These are phyloP conservation scores for Sesamia inferens DNA, from an alignment of 2,888 invertebrate species.

Conservation along the genomic window DNA sequence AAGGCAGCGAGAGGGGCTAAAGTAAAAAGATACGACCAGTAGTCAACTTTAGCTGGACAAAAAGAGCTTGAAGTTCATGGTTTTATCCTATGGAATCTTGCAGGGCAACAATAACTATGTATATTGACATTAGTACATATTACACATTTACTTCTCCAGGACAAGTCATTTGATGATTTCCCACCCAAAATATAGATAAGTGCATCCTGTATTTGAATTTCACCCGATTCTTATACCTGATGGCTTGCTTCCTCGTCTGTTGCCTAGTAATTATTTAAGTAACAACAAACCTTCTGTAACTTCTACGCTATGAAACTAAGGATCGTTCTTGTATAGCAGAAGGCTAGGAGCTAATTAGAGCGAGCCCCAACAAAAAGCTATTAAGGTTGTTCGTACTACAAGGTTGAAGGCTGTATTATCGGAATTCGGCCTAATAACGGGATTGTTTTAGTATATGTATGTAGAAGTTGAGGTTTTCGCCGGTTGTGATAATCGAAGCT, in stretches of 20 bases:
- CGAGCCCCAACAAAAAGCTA: constrained; percentile 62
- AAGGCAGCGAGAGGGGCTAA: too few species aligned
- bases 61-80: too few species aligned
- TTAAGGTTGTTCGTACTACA: constrained; percentile 55
- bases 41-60: too few species aligned
- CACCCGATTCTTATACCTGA: too few species aligned
- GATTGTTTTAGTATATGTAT: constrained; percentile 28
- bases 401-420: constrained; percentile 49
- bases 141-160: too few species aligned
- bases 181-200: background rate
- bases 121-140: too few species aligned
- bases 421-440: constrained; percentile 49
- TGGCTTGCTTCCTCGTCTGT: background rate
- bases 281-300: constrained; percentile 28
- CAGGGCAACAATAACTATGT: too few species aligned
- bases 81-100: too few species aligned
- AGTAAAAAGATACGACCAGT: too few species aligned
- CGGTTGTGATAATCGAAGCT: constrained; percentile 18
- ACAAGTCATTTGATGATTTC: too few species aligned
- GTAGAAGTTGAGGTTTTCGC: constrained; percentile 16
- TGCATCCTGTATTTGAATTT: background rate
- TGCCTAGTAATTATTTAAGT: background rate
- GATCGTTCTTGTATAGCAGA: constrained; percentile 49
- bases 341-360: constrained; percentile 62
- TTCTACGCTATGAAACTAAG: background rate